A percentile compares a stretch with the other conserved stretches of the same genome.
Evolutionary conservation across 1,140 invertebrate genomes (phyloP).

Genomic region (Lycorma delicatula): DNA sequence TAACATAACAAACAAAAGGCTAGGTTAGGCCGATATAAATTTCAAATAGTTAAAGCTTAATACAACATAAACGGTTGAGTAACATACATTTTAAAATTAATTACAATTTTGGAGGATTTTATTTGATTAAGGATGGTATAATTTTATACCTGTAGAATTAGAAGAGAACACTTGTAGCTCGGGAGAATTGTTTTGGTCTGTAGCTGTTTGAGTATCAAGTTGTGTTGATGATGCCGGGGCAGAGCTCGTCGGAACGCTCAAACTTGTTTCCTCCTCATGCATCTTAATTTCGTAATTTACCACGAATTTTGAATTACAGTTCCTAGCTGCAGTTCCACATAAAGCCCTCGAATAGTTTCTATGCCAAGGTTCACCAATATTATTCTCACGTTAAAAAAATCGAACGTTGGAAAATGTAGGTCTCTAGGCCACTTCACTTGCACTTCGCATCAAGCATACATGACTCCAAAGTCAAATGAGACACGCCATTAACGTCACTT

Average conservation of each 20-base stretch:
- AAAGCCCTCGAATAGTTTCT: constrained; percentile 14
- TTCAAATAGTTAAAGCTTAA: too few species aligned
- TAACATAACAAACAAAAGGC: neutral
- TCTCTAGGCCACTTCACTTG: constrained; percentile 61
- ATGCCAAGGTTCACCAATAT: constrained; percentile 13
- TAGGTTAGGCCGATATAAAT: neutral
- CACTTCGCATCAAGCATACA: constrained; percentile 46
- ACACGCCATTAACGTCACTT: constrained; percentile 24
- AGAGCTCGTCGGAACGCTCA: constrained; percentile 19
- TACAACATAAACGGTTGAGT: too few species aligned
- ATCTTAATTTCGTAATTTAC: constrained; percentile 14
- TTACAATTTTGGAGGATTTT: neutral
- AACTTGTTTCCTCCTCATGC: constrained; percentile 20
- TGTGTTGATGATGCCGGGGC: constrained; percentile 17
- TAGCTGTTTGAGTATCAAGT: constrained; percentile 15
- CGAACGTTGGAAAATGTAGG: constrained; percentile 44
- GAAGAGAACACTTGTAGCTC: constrained; percentile 24
- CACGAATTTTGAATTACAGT: constrained; percentile 1
- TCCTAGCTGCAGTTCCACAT: constrained; percentile 13
- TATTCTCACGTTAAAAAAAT: constrained; percentile 14
- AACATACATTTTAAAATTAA: too few species aligned
- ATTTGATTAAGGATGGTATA: constrained; percentile 1
- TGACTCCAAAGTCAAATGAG: constrained; percentile 36
- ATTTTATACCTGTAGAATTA: constrained; percentile 23
- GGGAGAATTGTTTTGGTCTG: constrained; percentile 23